Evolutionary conservation across 2,797 vertebrate genomes (phyloP).

Genomic region (Florisuga fusca): DNA sequence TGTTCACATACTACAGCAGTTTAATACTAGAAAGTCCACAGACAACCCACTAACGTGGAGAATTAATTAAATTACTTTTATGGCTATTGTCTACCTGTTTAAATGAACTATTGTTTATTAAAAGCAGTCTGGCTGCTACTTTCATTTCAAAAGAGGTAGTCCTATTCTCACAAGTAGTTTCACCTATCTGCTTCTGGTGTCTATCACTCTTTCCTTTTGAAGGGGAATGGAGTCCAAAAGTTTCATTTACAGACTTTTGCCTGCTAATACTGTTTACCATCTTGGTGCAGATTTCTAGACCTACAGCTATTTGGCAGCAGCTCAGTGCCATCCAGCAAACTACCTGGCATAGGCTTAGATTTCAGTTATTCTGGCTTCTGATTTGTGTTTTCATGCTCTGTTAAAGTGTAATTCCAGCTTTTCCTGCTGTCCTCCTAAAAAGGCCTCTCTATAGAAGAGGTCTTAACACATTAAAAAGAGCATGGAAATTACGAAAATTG

Average conservation of each 20-base stretch:
- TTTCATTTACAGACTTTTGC: neutral
- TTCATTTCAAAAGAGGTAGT: neutral
- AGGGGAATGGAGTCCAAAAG: neutral
- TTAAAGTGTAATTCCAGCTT: neutral
- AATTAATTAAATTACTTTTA: constrained; percentile 10
- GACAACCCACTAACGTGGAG: neutral
- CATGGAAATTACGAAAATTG: neutral
- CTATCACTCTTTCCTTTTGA: neutral
- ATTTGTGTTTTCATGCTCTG: neutral
- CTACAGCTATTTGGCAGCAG: neutral
- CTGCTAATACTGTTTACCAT: neutral
- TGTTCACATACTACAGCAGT: neutral
- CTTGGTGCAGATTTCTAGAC: neutral
- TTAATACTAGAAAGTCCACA: neutral
- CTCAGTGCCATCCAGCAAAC: neutral
- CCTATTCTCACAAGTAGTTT: neutral
- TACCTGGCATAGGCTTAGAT: neutral
- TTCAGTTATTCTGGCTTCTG: neutral
- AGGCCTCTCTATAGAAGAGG: neutral
- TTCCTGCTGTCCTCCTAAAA: neutral
- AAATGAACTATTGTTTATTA: neutral
- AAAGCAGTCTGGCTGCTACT: neutral
- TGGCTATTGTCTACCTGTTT: neutral
- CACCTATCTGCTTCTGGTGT: neutral
- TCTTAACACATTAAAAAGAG: neutral